A percentile compares a stretch with the other conserved stretches of the same genome.
phyloP scores from a whole-genome alignment of 2,113 vertebrate species.

The Nicator chloris region DNA sequence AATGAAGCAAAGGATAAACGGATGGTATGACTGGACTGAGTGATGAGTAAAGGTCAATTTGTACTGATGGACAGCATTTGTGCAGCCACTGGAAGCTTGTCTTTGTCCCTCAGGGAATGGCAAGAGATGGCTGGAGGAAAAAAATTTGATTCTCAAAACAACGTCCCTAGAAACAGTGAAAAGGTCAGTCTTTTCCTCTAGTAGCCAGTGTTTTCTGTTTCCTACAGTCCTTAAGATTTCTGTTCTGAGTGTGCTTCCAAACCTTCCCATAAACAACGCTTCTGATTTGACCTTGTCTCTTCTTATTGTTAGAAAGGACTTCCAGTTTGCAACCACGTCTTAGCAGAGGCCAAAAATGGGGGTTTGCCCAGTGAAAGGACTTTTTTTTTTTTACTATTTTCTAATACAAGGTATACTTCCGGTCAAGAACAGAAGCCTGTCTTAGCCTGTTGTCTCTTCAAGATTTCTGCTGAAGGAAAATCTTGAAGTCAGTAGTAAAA shows the following conservation, averaged over 20 bases:
- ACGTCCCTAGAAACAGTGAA: not conserved
- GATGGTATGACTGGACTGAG: not conserved
- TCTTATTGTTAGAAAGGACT: not conserved
- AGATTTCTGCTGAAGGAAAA: not conserved
- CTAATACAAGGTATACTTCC: not conserved
- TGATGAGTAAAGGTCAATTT: not conserved
- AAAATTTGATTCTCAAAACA: not conserved
- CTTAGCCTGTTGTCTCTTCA: not conserved
- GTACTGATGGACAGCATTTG: not conserved
- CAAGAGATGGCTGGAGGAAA: not conserved
- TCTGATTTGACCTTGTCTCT: not conserved
- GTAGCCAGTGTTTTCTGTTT: not conserved
- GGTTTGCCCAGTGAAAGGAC: not conserved
- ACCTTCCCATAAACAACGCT: not conserved
- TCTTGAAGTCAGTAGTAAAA: not conserved
- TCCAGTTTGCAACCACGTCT: not conserved
- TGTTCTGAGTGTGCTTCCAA: not conserved
- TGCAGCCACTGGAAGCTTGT: not conserved
- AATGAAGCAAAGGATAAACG: not conserved
- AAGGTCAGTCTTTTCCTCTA: not conserved
- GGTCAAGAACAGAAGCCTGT: not conserved
- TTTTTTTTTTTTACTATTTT: not conserved
- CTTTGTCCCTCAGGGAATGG: not conserved
- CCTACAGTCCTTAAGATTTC: not conserved
- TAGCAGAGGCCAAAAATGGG: not conserved